These are phyloP conservation scores for Dinoponera quadriceps DNA, from an alignment of 1,140 invertebrate genomes.

Conservation along the genomic window DNA sequence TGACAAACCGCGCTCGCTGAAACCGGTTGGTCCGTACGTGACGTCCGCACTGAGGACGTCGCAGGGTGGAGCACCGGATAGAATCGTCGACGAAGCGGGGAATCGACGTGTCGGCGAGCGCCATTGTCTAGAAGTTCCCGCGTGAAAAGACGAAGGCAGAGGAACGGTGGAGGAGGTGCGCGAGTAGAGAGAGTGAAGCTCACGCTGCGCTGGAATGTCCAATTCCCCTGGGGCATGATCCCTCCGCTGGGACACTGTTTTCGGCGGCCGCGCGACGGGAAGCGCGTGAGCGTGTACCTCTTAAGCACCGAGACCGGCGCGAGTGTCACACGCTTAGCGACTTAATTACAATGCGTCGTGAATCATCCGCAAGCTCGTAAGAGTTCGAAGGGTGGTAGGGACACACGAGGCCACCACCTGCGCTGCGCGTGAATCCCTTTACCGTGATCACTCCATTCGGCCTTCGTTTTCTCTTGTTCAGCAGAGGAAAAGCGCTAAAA, in stretches of 20 bases:
- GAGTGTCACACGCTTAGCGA: not conserved
- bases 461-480: not conserved
- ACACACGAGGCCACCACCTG: no score
- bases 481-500: no score
- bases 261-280: slow-evolving; percentile 23
- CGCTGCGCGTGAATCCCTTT: no score
- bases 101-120: slow-evolving; percentile 59
- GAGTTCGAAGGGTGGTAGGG: not conserved
- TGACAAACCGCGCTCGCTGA: slow-evolving; percentile 13
- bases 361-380: not conserved
- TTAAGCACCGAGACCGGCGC: not conserved
- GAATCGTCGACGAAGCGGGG: slow-evolving; percentile 60
- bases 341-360: slow-evolving; percentile 44
- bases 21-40: slow-evolving; percentile 62
- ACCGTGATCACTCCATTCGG: not conserved
- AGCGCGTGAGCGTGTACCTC: slow-evolving; percentile 2
- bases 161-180: slow-evolving; percentile 54
- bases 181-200: slow-evolving; percentile 44
- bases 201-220: slow-evolving; percentile 74
- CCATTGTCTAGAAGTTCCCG: slow-evolving; percentile 60
- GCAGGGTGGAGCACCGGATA: slow-evolving; percentile 40
- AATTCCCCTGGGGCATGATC: slow-evolving; percentile 63
- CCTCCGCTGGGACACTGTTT: slow-evolving; percentile 62
- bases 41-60: slow-evolving; percentile 2
- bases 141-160: slow-evolving; percentile 45